Evolutionary conservation across 2,888 invertebrate species (phyloP).

Genomic region (Aphidoletes aphidimyza): DNA sequence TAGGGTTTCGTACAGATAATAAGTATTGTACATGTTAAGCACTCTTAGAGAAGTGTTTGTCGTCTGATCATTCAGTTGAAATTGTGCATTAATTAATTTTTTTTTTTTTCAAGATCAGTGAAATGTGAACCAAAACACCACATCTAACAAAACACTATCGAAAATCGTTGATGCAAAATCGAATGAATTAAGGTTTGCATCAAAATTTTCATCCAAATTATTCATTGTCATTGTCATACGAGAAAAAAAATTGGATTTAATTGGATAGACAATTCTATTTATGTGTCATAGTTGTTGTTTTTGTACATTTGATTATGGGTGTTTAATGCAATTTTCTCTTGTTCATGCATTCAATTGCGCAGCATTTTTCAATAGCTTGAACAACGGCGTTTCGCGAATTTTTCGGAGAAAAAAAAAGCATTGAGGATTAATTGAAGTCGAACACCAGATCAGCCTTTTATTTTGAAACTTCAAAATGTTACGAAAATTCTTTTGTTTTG

Average conservation of each 20-base stretch:
- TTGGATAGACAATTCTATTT: neutral
- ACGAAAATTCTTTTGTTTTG: conserved; percentile 41
- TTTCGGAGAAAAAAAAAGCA: neutral
- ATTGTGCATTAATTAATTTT: neutral
- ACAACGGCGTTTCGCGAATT: neutral
- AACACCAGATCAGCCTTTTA: neutral
- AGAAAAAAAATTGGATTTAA: neutral
- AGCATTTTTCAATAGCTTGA: conserved; percentile 25
- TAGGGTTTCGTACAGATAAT: no score
- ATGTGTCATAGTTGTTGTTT: neutral
- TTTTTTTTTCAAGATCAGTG: neutral
- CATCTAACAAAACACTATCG: neutral
- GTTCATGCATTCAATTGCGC: neutral
- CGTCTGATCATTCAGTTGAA: neutral
- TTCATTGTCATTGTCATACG: neutral
- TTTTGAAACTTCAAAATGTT: neutral
- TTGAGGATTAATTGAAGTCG: neutral
- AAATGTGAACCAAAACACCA: neutral
- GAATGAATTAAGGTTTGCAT: neutral
- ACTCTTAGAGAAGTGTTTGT: neutral
- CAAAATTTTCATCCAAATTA: neutral
- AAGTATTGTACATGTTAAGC: no score
- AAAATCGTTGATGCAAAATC: neutral
- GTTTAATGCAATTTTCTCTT: neutral
- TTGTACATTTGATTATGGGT: neutral